Evolutionary conservation across 2,888 invertebrate genomes (phyloP).

Genomic region (Ormia ochracea): DNA sequence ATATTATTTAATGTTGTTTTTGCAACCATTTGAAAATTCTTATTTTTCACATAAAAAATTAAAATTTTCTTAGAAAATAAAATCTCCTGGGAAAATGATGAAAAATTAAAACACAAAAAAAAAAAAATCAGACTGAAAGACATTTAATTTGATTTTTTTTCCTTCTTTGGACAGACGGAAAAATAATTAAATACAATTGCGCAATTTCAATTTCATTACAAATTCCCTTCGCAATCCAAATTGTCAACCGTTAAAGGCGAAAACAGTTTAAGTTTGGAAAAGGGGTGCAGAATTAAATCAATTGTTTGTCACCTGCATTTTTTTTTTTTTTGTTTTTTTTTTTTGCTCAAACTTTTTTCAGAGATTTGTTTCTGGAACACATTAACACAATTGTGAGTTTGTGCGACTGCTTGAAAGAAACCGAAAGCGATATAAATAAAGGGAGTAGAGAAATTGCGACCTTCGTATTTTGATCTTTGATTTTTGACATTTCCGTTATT

Average conservation of each 20-base stretch:
- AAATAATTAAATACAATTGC: conserved; percentile 51
- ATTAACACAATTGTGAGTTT: conserved; percentile 53
- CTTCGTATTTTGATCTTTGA: conserved; percentile 60
- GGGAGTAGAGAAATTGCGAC: conserved; percentile 30
- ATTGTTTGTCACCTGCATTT: conserved; percentile 54
- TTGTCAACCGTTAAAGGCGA: conserved; percentile 8
- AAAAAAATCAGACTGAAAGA: background rate
- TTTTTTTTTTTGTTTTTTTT: too few species aligned
- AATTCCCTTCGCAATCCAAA: conserved; percentile 36
- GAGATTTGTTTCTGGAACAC: conserved; percentile 59
- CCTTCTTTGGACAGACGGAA: background rate
- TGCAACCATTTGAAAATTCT: too few species aligned
- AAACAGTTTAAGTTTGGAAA: conserved; percentile 23
- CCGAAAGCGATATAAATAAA: background rate
- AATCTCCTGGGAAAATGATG: conserved; percentile 29
- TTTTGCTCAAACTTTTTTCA: conserved; percentile 35
- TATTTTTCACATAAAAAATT: background rate
- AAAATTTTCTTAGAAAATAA: background rate
- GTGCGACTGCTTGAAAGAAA: conserved; percentile 10
- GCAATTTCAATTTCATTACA: conserved; percentile 43
- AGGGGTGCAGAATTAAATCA: conserved; percentile 27
- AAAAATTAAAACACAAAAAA: background rate
- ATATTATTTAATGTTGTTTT: too few species aligned
- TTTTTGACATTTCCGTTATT: conserved; percentile 60
- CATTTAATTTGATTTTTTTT: background rate